Evolutionary conservation across 37 sponge, comb jelly and placozoan genomes (phyloP), one percentile per base, ranked within the genome.

Genomic region (Tethya wilhelma): DNA sequence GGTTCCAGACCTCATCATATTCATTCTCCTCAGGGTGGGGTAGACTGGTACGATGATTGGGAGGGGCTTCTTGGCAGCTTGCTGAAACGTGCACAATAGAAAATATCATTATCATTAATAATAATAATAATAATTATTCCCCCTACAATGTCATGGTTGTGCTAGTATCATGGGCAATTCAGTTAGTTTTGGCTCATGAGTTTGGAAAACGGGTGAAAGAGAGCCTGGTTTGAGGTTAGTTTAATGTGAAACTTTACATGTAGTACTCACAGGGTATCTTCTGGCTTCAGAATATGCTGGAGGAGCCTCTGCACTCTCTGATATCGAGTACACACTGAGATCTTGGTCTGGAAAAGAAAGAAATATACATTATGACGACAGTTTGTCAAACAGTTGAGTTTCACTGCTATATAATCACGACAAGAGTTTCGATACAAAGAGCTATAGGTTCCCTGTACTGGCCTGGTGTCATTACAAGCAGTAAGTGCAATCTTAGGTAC

Each of bases 41-140:
- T 79, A 43, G 2, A 86, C 80, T 31, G 87, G 87, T 6, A 86
- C 80, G 0, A 86, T 86, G 22, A 79, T 4, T 39, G 87, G 87
- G 23, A 86, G 87, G 23, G 71, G 53, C 32, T 60, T 73, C 44
- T 36, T 59, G 44, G 87, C 80, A 11, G 87, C 87, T 28, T 53
- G 80, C 87, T 86, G 26, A 2, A 11, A n/a, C n/a, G n/a, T n/a
- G 55, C 29, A 59, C 7, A 44, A 19, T n/a, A 33, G 9, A 11
- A 44, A 36, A 36, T 4, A 9, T 14, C 59, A 58, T 28, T 28
- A 4, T 28, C 14, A 14, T 49, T 14, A 49, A 49, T 49, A 14
- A 49, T 14, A 19, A 49, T 9, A 49, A 19, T 19, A 19, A 14
- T 14, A 49, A 19, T 9, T 49, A 49, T 14, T 14, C 14, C 14